A percentile compares a stretch with the other conserved stretches of the same genome.
Evolutionary conservation across 1,140 invertebrate genomes (phyloP).

Genomic region (Neodiprion fabricii): DNA sequence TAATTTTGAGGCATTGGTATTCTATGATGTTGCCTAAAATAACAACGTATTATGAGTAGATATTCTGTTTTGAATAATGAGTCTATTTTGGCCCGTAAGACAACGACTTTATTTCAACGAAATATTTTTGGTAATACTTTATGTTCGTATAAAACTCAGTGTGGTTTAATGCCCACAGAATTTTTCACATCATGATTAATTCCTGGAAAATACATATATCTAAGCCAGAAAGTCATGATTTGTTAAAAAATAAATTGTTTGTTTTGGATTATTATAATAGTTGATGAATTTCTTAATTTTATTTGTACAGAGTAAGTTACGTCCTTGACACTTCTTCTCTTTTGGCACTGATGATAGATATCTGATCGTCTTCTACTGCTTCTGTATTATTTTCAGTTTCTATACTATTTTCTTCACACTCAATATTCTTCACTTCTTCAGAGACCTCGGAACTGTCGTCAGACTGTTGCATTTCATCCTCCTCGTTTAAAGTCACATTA

Average conservation of each 20-base stretch:
- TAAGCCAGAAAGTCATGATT: not conserved
- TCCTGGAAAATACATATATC: not conserved
- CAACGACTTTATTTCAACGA: not conserved
- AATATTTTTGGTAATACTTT: not conserved
- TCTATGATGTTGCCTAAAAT: not conserved
- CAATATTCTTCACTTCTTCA: conserved; percentile 27
- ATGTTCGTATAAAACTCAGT: not conserved
- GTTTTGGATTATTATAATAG: not conserved
- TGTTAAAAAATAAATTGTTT: conserved; percentile 1
- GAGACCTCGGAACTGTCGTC: not conserved
- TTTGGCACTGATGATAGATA: conserved; percentile 44
- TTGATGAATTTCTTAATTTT: not conserved
- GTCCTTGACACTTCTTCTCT: conserved; percentile 41
- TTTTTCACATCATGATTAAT: not conserved
- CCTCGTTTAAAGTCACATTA: conserved; percentile 25
- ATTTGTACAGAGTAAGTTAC: conserved; percentile 15
- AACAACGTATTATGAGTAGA: not conserved
- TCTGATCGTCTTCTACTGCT: conserved; percentile 25
- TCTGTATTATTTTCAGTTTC: conserved; percentile 29
- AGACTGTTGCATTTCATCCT: conserved; percentile 29
- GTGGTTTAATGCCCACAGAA: not conserved
- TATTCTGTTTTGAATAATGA: conserved; percentile 14
- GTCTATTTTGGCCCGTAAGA: conserved; percentile 34
- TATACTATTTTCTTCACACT: conserved; percentile 24
- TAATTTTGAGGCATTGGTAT: not conserved